Conservation (phyloP, 2,113 vertebrate genomes). For the Lates calcarifer region DNA sequence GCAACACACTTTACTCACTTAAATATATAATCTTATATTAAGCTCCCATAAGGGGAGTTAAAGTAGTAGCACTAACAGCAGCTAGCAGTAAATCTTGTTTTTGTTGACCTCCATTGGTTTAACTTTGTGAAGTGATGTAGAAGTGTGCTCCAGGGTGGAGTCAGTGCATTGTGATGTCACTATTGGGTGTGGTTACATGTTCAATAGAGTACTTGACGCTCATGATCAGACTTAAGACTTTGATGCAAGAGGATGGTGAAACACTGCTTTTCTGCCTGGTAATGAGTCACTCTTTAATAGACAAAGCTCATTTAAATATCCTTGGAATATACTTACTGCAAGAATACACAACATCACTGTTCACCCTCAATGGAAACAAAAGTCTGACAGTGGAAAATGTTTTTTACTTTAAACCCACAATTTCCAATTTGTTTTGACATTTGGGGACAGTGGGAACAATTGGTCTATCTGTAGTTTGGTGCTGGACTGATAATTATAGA, state of each 20-base stretch:
- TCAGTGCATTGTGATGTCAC: neutral
- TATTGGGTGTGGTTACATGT: too few species aligned
- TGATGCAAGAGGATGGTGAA: too few species aligned
- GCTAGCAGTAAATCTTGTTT: neutral
- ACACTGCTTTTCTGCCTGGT: too few species aligned
- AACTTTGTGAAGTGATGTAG: neutral
- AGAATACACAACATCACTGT: too few species aligned
- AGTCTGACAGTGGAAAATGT: neutral
- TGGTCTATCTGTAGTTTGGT: neutral
- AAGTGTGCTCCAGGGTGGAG: neutral
- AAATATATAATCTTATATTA: constrained; percentile 1
- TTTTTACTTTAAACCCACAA: too few species aligned
- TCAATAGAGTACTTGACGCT: too few species aligned
- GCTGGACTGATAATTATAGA: neutral
- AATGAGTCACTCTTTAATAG: too few species aligned
- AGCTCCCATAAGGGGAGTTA: neutral
- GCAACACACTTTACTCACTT: too few species aligned
- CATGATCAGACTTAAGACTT: too few species aligned
- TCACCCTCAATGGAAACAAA: neutral
- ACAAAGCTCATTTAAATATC: neutral
- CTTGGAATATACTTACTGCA: neutral
- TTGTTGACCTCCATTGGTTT: neutral
- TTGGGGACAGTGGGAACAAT: neutral
- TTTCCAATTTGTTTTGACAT: too few species aligned
- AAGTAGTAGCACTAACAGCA: neutral